Evolutionary conservation across 2,797 vertebrate genomes (phyloP).

Genomic region (Schizothorax lantsangensis): DNA sequence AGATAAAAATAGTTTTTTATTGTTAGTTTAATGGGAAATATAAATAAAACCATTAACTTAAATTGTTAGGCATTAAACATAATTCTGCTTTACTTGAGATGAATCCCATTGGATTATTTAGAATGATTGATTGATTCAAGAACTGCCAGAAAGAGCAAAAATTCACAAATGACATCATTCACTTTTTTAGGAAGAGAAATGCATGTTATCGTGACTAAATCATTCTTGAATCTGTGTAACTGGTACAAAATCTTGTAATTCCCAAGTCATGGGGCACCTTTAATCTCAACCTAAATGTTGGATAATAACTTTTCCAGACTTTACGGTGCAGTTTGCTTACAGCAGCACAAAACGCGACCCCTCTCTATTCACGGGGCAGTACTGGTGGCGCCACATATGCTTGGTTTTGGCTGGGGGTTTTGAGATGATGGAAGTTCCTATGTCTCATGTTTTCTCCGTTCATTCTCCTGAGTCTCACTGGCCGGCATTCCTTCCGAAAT

Average conservation of each 20-base stretch:
- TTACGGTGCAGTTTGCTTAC: conserved; percentile 74
- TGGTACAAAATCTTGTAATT: neutral
- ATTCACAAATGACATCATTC: neutral
- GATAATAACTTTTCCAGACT: conserved; percentile 70
- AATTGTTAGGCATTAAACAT: neutral
- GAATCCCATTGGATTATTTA: neutral
- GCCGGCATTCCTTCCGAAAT: conserved; percentile 66
- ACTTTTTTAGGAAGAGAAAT: neutral
- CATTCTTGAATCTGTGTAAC: neutral
- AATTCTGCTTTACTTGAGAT: neutral
- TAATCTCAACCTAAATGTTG: conserved; percentile 22
- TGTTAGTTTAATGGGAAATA: neutral
- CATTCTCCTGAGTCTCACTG: conserved; percentile 57
- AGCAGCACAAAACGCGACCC: conserved; percentile 71
- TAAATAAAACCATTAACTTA: neutral
- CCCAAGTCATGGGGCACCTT: conserved; percentile 13
- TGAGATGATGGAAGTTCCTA: conserved; percentile 67
- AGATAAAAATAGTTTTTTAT: neutral
- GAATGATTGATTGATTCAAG: neutral
- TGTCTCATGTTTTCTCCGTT: conserved; percentile 70
- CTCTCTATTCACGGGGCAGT: conserved; percentile 68
- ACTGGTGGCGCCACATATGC: conserved; percentile 71
- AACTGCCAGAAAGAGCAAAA: neutral
- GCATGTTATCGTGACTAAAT: neutral
- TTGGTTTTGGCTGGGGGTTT: conserved; percentile 74